Percentiles rank a stretch among this genome's conserved stretches.
Conservation (phyloP, 1,140 invertebrate species). For the Hormaphis cornu region DNA sequence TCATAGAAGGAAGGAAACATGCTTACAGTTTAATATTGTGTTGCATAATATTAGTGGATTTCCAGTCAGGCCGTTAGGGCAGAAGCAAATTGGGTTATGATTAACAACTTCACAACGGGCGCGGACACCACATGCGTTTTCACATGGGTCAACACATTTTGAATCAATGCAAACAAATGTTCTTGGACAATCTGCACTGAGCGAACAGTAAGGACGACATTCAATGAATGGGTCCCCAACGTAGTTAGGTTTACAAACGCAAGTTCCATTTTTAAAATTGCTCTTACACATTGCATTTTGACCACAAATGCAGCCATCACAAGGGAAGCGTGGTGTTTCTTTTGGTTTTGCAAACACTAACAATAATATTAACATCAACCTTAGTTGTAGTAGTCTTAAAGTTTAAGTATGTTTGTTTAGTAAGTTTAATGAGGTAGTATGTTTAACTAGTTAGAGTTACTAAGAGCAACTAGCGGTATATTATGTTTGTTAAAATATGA, state of each 20-base stretch:
- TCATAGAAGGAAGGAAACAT: not conserved
- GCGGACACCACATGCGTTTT: constrained; percentile 60
- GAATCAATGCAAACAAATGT: constrained; percentile 65
- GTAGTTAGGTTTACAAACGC: constrained; percentile 56
- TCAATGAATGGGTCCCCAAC: constrained; percentile 55
- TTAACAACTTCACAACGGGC: constrained; percentile 66
- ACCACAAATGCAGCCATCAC: constrained; percentile 60
- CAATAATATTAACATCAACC: constrained; percentile 2
- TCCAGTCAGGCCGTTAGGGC: constrained; percentile 60
- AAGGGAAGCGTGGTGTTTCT: constrained; percentile 44
- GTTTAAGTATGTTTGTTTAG: constrained; percentile 6
- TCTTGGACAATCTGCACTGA: constrained; percentile 62
- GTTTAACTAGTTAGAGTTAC: not conserved
- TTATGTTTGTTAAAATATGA: not conserved
- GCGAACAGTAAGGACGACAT: constrained; percentile 66
- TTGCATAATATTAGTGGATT: constrained; percentile 69
- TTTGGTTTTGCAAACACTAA: constrained; percentile 19
- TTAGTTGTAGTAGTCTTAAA: not conserved
- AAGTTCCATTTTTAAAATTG: constrained; percentile 48
- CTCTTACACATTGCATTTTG: constrained; percentile 62
- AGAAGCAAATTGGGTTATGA: constrained; percentile 73
- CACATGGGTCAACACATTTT: constrained; percentile 68
- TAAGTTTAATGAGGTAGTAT: not conserved
- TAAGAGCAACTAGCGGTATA: not conserved
- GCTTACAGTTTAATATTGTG: constrained; percentile 34